Conservation (phyloP, 2,113 vertebrate species). For the Tretioscincus oriximinensis region DNA sequence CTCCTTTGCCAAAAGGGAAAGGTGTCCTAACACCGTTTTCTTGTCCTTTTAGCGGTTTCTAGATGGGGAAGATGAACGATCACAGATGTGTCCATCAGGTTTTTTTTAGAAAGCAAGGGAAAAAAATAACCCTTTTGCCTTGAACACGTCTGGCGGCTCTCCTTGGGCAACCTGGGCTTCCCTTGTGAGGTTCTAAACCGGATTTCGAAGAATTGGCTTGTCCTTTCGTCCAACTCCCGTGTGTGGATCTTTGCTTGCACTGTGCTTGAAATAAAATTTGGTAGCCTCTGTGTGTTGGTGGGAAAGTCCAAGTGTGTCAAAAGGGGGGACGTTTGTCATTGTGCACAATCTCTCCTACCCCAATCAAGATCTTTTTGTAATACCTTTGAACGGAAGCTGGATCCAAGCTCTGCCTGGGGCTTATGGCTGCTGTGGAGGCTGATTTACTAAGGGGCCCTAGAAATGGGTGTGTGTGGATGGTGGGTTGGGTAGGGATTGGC, state of each 20-base stretch:
- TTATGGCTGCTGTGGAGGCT: background rate
- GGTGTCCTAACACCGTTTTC: background rate
- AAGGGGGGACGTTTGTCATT: background rate
- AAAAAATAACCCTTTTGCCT: conserved; percentile 20
- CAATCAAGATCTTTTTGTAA: conserved; percentile 35
- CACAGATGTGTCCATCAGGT: background rate
- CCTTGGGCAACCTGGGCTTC: background rate
- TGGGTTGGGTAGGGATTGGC: background rate
- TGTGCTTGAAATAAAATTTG: conserved; percentile 49
- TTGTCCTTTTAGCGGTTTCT: background rate
- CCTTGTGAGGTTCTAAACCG: background rate
- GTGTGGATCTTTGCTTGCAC: conserved; percentile 5
- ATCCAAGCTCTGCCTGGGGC: conserved; percentile 29
- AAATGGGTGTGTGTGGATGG: no score
- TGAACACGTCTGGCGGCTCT: background rate
- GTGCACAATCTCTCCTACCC: background rate
- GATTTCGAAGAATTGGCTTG: background rate
- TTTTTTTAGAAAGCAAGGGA: conserved; percentile 16
- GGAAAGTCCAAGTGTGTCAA: background rate
- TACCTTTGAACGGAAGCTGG: conserved; percentile 36
- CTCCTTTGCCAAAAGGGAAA: background rate
- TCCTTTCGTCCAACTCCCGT: background rate
- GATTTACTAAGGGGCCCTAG: no score
- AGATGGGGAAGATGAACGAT: background rate
- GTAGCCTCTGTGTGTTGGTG: conserved; percentile 52